These are phyloP conservation scores for Charina bottae DNA, from an alignment of 2,113 vertebrate species.

Conservation along the genomic window DNA sequence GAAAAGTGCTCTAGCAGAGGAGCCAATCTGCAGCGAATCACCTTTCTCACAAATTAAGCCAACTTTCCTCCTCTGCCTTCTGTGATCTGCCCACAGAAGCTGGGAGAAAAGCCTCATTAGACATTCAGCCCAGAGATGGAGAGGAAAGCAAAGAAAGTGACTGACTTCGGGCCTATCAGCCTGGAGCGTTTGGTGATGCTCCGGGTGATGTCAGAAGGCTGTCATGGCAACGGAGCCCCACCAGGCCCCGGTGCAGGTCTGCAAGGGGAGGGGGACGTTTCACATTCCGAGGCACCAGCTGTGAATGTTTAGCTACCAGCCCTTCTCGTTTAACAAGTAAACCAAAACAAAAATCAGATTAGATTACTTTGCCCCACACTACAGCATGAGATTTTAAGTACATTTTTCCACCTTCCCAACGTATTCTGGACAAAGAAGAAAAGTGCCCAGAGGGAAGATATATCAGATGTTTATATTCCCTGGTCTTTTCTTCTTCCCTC, in stretches of 20 bases:
- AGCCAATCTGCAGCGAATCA: conserved; percentile 43
- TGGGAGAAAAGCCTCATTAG: conserved; percentile 38
- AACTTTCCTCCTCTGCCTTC: background rate
- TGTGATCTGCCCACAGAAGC: conserved; percentile 46
- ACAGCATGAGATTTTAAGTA: background rate
- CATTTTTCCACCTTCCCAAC: background rate
- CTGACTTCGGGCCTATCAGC: background rate
- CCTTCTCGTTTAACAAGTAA: background rate
- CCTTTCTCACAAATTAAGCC: conserved; percentile 52
- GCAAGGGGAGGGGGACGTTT: background rate
- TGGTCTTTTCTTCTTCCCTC: background rate
- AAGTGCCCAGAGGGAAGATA: too few species aligned
- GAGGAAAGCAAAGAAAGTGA: conserved; percentile 30
- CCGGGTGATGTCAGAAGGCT: background rate
- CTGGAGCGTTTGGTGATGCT: background rate
- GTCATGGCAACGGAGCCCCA: conserved; percentile 27
- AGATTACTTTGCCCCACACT: background rate
- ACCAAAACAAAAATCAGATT: too few species aligned
- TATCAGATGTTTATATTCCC: too few species aligned
- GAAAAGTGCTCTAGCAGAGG: conserved; percentile 63
- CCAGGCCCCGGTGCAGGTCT: conserved; percentile 10
- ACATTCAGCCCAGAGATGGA: conserved; percentile 37
- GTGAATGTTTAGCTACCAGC: background rate
- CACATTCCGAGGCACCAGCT: background rate
- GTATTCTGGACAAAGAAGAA: background rate